Evolutionary conservation across 2,113 vertebrate genomes (phyloP).

Genomic region (Xiphorhynchus elegans): DNA sequence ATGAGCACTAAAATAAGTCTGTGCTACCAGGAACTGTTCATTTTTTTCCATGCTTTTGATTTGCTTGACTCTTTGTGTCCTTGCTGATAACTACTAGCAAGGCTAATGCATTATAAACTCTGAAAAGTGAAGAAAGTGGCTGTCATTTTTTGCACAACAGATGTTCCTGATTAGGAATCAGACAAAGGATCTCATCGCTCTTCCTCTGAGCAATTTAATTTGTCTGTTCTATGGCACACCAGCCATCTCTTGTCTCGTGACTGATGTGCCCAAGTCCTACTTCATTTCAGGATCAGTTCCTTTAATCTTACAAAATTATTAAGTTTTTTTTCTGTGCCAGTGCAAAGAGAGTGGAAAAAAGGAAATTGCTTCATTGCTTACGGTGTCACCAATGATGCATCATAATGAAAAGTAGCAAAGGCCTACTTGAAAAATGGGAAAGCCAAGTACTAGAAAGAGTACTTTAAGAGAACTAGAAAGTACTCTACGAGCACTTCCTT

Average conservation of each 20-base stretch:
- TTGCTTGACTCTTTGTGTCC: constrained; percentile 16
- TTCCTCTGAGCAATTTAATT: constrained; percentile 36
- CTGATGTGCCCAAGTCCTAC: background rate
- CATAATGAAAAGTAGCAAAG: constrained; percentile 19
- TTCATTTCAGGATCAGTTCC: constrained; percentile 32
- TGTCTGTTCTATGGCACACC: background rate
- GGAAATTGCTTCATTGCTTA: constrained; percentile 22
- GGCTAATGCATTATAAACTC: constrained; percentile 2
- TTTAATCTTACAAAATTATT: constrained; percentile 53
- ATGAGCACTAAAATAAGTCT: constrained; percentile 23
- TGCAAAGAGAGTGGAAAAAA: constrained; percentile 9
- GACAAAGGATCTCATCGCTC: constrained; percentile 33
- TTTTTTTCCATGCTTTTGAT: background rate
- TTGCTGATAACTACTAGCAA: background rate
- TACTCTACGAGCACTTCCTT: background rate
- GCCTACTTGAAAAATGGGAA: background rate
- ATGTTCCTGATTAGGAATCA: constrained; percentile 55
- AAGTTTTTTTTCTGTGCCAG: background rate
- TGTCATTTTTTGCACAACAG: constrained; percentile 52
- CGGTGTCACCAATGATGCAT: background rate
- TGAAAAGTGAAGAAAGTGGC: background rate
- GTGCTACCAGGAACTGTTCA: background rate
- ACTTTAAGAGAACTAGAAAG: background rate
- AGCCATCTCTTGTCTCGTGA: constrained; percentile 9
- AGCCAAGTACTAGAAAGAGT: background rate